phyloP scores from a whole-genome alignment of 1,140 invertebrate genomes.

The Zaprionus vittiger region DNA sequence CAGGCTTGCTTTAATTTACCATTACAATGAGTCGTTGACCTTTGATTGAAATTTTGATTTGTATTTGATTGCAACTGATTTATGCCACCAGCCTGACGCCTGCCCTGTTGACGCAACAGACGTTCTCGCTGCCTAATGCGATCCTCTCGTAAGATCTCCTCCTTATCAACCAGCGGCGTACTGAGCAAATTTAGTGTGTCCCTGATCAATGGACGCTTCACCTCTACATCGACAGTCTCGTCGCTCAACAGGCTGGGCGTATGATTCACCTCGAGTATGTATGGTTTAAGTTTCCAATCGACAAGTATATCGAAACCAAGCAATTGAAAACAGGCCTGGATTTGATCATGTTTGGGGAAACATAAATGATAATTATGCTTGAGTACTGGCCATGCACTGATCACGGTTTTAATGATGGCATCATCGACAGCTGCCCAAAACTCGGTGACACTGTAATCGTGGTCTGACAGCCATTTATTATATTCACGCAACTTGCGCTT shows the following conservation, averaged over 20 bases:
- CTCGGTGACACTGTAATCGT: slow-evolving; percentile 89
- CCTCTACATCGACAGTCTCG: slow-evolving; percentile 91
- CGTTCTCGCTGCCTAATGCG: slow-evolving; percentile 67
- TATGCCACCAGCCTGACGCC: slow-evolving; percentile 49
- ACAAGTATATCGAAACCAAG: slow-evolving; percentile 95
- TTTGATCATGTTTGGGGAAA: slow-evolving; percentile 93
- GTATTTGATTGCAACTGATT: too few species aligned
- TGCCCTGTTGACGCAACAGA: slow-evolving; percentile 81
- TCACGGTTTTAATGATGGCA: slow-evolving; percentile 94
- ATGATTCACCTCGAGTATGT: slow-evolving; percentile 95
- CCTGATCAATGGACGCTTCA: slow-evolving; percentile 91
- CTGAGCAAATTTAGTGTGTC: slow-evolving; percentile 94
- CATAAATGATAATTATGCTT: slow-evolving; percentile 94
- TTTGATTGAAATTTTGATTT: background rate
- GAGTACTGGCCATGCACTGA: slow-evolving; percentile 93
- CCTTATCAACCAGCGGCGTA: slow-evolving; percentile 91
- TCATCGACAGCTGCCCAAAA: slow-evolving; percentile 94
- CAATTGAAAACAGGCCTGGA: slow-evolving; percentile 95
- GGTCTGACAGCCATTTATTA: slow-evolving; percentile 89
- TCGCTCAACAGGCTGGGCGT: slow-evolving; percentile 96
- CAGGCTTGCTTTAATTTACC: slow-evolving; percentile 34
- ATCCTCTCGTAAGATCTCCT: slow-evolving; percentile 90
- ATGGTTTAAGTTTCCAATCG: slow-evolving; percentile 93
- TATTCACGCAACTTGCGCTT: slow-evolving; percentile 94
- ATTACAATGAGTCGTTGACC: background rate